Conservation (phyloP, 2,888 invertebrate genomes). For the Xylocampa areola region DNA sequence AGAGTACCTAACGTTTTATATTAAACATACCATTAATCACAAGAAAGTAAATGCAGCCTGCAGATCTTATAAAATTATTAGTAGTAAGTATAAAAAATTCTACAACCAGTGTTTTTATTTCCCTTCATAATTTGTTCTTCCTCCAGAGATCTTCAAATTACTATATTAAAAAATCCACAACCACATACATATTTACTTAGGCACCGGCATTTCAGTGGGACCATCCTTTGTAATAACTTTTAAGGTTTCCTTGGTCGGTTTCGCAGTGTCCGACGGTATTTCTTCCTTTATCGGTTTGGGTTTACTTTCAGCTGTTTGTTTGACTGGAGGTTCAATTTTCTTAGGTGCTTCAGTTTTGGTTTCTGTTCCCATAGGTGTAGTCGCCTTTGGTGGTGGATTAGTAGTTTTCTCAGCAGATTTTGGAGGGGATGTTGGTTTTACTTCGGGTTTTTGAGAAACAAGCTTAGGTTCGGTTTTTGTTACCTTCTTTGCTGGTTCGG, state of each 20-base stretch:
- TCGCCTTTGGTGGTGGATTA: slow-evolving; percentile 28
- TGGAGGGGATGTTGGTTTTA: slow-evolving; percentile 53
- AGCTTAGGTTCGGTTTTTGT: slow-evolving; percentile 27
- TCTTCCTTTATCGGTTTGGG: slow-evolving; percentile 86
- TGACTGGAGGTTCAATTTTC: slow-evolving; percentile 33
- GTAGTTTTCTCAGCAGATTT: slow-evolving; percentile 43
- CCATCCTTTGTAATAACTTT: slow-evolving; percentile 91
- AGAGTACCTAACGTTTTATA: slow-evolving; percentile 11
- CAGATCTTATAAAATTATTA: slow-evolving; percentile 36
- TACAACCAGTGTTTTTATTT: slow-evolving; percentile 48
- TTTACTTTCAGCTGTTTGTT: slow-evolving; percentile 51
- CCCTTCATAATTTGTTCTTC: slow-evolving; percentile 48
- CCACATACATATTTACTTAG: slow-evolving; percentile 64
- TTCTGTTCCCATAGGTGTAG: slow-evolving; percentile 14
- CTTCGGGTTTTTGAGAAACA: slow-evolving; percentile 44
- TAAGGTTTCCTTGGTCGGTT: slow-evolving; percentile 87
- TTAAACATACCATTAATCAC: slow-evolving; percentile 38
- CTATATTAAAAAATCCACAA: slow-evolving; percentile 53
- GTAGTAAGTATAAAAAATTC: slow-evolving; percentile 34
- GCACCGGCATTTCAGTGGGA: slow-evolving; percentile 84
- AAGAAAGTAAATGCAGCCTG: slow-evolving; percentile 44
- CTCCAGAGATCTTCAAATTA: slow-evolving; percentile 55
- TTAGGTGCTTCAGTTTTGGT: slow-evolving; percentile 42
- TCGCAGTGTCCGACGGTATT: slow-evolving; percentile 87
- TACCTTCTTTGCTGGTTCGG: slow-evolving; percentile 22